phyloP scores from a whole-genome alignment of 53 echinoderm and acorn worm species.

The Echinometra lucunter region DNA sequence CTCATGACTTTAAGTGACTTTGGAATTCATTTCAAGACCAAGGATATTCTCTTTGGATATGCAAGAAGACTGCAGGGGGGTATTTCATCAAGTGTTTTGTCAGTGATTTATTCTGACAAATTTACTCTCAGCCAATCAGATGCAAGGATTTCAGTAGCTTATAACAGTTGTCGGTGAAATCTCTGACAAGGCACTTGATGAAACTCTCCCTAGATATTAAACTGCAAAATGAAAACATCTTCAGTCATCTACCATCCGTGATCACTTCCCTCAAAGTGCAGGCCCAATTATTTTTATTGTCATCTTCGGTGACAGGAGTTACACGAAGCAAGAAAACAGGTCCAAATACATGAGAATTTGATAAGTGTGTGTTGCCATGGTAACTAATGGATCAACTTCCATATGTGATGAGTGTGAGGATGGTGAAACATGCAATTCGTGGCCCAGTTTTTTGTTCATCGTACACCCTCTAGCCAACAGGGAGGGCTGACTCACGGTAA shows the following conservation, averaged over 20 bases:
- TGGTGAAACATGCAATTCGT: conserved; percentile 4
- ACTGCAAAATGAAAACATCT: neutral
- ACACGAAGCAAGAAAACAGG: neutral
- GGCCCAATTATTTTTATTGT: conserved; percentile 10
- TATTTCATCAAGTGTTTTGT: too few relatives aligned
- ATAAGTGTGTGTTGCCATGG: conserved; percentile 44
- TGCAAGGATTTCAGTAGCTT: too few relatives aligned
- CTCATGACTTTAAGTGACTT: neutral
- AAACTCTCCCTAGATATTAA: neutral
- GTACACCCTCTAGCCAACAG: neutral
- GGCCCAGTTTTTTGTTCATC: neutral
- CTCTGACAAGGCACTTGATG: too few relatives aligned
- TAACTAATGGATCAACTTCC: conserved; percentile 27
- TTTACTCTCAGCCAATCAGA: too few relatives aligned
- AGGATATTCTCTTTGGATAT: neutral
- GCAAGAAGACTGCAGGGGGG: neutral
- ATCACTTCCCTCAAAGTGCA: conserved; percentile 1
- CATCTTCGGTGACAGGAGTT: neutral
- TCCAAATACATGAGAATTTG: conserved; percentile 27
- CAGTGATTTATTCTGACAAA: too few relatives aligned
- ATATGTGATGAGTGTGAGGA: conserved; percentile 28
- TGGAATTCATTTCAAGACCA: neutral
- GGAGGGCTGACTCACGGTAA: conserved; percentile 5
- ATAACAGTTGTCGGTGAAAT: too few relatives aligned
- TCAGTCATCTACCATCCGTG: neutral